These are phyloP conservation scores for Falco berigora DNA, from an alignment of 2,797 vertebrate species.

Conservation along the genomic window DNA sequence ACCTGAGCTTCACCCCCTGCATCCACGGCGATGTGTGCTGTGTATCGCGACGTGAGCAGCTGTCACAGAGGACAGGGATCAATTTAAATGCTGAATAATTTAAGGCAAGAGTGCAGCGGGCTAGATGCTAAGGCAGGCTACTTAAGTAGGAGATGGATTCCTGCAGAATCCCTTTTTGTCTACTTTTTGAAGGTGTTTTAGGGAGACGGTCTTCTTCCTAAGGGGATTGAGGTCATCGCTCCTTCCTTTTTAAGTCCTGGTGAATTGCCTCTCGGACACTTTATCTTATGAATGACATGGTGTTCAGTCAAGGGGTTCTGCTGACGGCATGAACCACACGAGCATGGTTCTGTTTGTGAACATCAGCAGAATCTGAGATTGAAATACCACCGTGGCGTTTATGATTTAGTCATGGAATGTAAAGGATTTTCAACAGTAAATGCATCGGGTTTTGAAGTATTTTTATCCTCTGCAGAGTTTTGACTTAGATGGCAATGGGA, in stretches of 20 bases:
- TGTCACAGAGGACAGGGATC: background rate
- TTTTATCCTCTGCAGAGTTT: conserved; percentile 42
- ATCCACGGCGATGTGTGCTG: accelerated
- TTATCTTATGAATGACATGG: background rate
- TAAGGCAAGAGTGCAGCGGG: background rate
- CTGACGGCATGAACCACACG: background rate
- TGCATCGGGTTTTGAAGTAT: conserved; percentile 46
- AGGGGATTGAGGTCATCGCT: conserved; percentile 46
- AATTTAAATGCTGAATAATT: background rate
- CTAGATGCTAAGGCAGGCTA: background rate
- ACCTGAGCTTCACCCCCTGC: background rate
- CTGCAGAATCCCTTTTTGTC: background rate
- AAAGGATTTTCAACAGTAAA: conserved; percentile 61
- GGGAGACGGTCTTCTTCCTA: background rate
- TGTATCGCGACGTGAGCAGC: background rate
- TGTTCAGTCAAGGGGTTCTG: conserved; percentile 42
- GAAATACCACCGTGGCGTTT: background rate
- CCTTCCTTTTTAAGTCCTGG: conserved; percentile 1
- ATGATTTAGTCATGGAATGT: conserved; percentile 57
- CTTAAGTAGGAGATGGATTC: background rate
- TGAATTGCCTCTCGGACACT: conserved; percentile 44
- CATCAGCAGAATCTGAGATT: conserved; percentile 59
- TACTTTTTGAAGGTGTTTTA: background rate
- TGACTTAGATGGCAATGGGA: conserved; percentile 31
- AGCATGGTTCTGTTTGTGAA: background rate